These are phyloP conservation scores for Nephrotoma guestfalica DNA, from an alignment of 2,888 invertebrate species.

Conservation along the genomic window DNA sequence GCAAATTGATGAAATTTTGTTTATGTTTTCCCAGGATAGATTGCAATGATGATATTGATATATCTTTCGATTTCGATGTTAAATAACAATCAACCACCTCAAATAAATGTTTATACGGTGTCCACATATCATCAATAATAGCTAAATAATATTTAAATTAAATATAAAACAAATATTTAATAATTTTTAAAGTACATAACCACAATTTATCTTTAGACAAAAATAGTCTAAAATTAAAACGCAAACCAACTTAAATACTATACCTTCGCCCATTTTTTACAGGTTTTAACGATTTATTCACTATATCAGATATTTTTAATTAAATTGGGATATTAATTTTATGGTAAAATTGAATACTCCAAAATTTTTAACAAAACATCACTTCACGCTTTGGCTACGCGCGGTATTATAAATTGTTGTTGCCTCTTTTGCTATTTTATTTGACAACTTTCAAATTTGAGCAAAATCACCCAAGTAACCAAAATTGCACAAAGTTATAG, in stretches of 20 bases:
- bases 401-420: too few relatives aligned
- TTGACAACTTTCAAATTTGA: too few relatives aligned
- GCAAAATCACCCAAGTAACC: too few relatives aligned
- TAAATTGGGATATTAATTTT: too few relatives aligned
- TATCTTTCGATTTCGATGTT: constrained; percentile 42
- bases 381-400: too few relatives aligned
- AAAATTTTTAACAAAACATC: too few relatives aligned
- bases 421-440: too few relatives aligned
- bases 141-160: constrained; percentile 13
- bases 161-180: neutral
- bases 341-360: too few relatives aligned
- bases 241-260: neutral
- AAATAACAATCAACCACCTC: constrained; percentile 53
- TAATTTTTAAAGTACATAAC: neutral
- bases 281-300: neutral
- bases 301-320: neutral
- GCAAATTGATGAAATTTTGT: constrained; percentile 68
- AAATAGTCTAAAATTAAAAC: neutral
- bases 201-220: neutral
- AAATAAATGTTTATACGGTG: constrained; percentile 65
- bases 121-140: constrained; percentile 61
- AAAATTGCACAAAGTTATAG: too few relatives aligned
- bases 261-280: neutral
- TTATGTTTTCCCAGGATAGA: constrained; percentile 62
- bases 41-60: constrained; percentile 46